phyloP scores from a whole-genome alignment of 2,888 invertebrate species.

The Agriopis marginaria region DNA sequence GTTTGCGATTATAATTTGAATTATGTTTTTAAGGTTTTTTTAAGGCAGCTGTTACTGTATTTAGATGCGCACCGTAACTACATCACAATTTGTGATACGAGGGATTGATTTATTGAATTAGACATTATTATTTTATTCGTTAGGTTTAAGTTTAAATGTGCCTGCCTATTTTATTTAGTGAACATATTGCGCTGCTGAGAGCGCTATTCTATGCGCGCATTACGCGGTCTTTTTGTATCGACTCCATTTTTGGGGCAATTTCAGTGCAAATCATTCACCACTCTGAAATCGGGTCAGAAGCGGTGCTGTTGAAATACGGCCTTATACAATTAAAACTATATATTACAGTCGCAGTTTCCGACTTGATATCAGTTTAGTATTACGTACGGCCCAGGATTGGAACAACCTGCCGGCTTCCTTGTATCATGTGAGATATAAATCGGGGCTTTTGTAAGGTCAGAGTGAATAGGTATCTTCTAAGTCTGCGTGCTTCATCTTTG shows the following conservation, averaged over 20 bases:
- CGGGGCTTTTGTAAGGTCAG: too few relatives aligned
- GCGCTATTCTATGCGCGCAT: constrained; percentile 8
- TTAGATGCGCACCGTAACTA: constrained; percentile 54
- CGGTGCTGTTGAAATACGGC: too few relatives aligned
- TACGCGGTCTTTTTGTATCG: not conserved
- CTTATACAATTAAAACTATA: too few relatives aligned
- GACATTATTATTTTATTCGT: constrained; percentile 64
- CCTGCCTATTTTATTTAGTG: constrained; percentile 65
- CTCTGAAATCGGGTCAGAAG: too few relatives aligned
- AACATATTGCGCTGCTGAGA: constrained; percentile 39
- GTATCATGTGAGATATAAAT: too few relatives aligned
- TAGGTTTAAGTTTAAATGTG: constrained; percentile 74
- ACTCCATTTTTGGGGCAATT: too few relatives aligned
- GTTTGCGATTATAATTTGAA: constrained; percentile 42
- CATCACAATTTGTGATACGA: constrained; percentile 80
- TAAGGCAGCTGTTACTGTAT: constrained; percentile 63
- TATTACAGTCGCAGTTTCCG: too few relatives aligned
- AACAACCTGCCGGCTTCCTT: too few relatives aligned
- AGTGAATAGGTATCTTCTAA: too few relatives aligned
- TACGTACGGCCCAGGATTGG: too few relatives aligned
- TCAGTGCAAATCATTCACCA: not conserved
- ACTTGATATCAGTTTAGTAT: too few relatives aligned
- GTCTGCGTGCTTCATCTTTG: too few relatives aligned
- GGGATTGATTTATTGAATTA: constrained; percentile 72
- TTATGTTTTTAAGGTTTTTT: constrained; percentile 44